Conservation (phyloP, 2,888 invertebrate species). For the Tachina grossa region DNA sequence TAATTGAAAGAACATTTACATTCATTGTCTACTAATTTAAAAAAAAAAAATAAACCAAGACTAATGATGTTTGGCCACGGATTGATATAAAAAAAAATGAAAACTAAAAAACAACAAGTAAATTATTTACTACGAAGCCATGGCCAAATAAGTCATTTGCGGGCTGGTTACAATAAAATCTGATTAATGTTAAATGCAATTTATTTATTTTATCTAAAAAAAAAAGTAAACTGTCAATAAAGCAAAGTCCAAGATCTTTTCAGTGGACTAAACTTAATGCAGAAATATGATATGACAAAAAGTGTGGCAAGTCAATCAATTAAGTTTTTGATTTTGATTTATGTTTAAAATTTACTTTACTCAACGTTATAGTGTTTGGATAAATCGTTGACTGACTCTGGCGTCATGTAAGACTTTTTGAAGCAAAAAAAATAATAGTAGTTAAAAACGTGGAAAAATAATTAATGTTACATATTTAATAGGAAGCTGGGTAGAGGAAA, state of each 20-base stretch:
- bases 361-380: background rate
- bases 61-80: slow-evolving; percentile 55
- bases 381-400: background rate
- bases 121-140: slow-evolving; percentile 42
- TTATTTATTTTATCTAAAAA: slow-evolving; percentile 8
- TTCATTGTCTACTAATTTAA: slow-evolving; percentile 51
- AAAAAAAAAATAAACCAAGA: slow-evolving; percentile 43
- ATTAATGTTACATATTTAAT: slow-evolving; percentile 31
- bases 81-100: slow-evolving; percentile 10
- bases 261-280: slow-evolving; percentile 38
- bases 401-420: too few species aligned
- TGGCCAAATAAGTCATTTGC: slow-evolving; percentile 58
- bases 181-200: slow-evolving; percentile 53
- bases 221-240: slow-evolving; percentile 42
- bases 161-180: slow-evolving; percentile 27
- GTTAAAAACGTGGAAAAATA: slow-evolving; percentile 1
- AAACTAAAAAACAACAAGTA: slow-evolving; percentile 3
- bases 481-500: too few species aligned
- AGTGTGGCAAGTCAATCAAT: slow-evolving; percentile 57
- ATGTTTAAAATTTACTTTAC: background rate
- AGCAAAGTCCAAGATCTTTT: slow-evolving; percentile 35
- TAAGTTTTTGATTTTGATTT: slow-evolving; percentile 20
- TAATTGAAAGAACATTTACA: slow-evolving; percentile 68
- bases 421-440: background rate
- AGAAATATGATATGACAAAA: slow-evolving; percentile 34